Conservation (phyloP, 2,113 vertebrate genomes). For the Motacilla alba region DNA sequence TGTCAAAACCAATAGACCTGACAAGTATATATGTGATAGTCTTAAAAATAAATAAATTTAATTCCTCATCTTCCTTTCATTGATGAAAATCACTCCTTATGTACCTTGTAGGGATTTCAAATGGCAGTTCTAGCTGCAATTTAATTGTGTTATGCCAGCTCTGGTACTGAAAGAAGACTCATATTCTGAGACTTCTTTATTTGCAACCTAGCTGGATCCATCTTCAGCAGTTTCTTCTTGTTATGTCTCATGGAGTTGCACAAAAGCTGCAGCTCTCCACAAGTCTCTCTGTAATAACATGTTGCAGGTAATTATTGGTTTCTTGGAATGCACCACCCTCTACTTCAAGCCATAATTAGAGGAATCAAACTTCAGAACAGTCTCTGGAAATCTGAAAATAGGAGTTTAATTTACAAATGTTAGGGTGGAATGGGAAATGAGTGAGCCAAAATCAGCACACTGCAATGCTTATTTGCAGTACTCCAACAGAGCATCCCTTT, state of each 20-base stretch:
- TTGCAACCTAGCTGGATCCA: background rate
- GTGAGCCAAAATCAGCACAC: constrained; percentile 60
- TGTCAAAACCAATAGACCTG: background rate
- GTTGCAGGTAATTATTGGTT: constrained; percentile 71
- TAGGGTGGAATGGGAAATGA: constrained; percentile 61
- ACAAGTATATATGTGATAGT: background rate
- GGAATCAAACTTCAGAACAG: constrained; percentile 61
- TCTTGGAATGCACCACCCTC: constrained; percentile 59
- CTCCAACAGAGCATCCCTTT: background rate
- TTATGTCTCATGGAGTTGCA: constrained; percentile 43
- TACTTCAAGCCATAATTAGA: constrained; percentile 77
- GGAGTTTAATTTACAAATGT: constrained; percentile 68
- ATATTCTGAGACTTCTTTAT: constrained; percentile 19
- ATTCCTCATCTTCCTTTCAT: fast-evolving
- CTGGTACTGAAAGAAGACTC: background rate
- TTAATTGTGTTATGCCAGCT: background rate
- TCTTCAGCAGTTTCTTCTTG: constrained; percentile 16
- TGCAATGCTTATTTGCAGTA: background rate
- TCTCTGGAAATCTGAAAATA: constrained; percentile 74
- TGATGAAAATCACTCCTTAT: background rate
- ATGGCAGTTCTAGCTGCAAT: background rate
- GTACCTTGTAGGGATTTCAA: background rate
- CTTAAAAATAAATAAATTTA: background rate
- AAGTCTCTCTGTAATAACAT: constrained; percentile 68
- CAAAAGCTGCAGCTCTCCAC: constrained; percentile 54